These are phyloP conservation scores for Dione vanillae DNA, from an alignment of 2,888 invertebrate species.

Conservation along the genomic window DNA sequence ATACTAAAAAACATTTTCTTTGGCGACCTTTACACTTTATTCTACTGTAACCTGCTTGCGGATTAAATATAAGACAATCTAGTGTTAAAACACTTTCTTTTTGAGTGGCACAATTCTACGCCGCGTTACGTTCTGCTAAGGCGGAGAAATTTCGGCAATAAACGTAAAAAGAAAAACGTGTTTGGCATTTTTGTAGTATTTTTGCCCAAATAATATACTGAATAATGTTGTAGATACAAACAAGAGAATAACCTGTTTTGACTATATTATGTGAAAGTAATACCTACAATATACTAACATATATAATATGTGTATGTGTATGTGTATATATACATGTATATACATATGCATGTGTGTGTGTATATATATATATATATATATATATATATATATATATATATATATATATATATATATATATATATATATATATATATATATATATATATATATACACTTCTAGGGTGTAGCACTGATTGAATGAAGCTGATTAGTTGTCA, in stretches of 20 bases:
- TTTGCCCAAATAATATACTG: too few species aligned
- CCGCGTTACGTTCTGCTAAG: too few species aligned
- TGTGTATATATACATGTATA: background rate
- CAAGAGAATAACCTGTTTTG: background rate
- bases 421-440: background rate
- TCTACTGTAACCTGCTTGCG: too few species aligned
- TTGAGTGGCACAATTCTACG: too few species aligned
- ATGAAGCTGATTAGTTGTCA: slow-evolving; percentile 22
- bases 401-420: background rate
- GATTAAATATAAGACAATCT: too few species aligned
- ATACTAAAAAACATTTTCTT: too few species aligned
- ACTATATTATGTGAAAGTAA: background rate
- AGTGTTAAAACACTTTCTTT: too few species aligned
- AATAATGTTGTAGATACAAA: background rate
- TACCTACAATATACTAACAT: background rate
- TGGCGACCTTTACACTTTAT: too few species aligned
- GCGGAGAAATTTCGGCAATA: too few species aligned
- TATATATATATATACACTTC: background rate
- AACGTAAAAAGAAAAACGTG: too few species aligned
- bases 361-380: background rate
- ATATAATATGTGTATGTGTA: background rate
- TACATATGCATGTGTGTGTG: background rate
- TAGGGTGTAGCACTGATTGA: slow-evolving; percentile 7
- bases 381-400: background rate
- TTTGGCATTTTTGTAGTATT: too few species aligned